Evolutionary conservation across 2,113 vertebrate genomes (phyloP).

Genomic region (Microcebus tavaratra): DNA sequence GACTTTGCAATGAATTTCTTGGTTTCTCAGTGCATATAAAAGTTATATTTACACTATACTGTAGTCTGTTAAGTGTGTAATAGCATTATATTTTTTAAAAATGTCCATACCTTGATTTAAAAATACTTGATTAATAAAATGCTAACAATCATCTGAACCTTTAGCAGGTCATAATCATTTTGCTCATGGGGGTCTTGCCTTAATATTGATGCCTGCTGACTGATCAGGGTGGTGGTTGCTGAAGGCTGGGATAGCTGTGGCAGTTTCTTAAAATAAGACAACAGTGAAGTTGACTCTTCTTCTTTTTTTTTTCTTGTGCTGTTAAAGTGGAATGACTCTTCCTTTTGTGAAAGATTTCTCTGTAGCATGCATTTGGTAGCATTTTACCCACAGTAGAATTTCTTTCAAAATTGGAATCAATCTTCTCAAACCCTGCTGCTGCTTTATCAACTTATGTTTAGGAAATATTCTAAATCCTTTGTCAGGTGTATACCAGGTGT

Average conservation of each 20-base stretch:
- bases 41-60: background rate
- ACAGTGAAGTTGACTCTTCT: background rate
- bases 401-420: background rate
- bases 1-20: background rate
- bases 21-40: background rate
- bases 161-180: background rate
- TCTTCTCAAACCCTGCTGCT: background rate
- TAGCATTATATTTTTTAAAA: background rate
- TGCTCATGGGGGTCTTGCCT: background rate
- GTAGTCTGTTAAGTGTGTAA: background rate
- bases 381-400: background rate
- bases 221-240: background rate
- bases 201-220: background rate
- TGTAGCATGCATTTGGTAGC: background rate
- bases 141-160: background rate
- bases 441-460: background rate
- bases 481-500: background rate
- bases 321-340: background rate
- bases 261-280: background rate
- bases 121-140: background rate
- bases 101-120: background rate
- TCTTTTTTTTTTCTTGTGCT: too few species aligned
- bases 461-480: background rate
- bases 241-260: background rate
- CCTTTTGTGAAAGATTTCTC: background rate